Conservation (phyloP, 53 echinoderm and acorn worm species). For the Hippasteria phrygiana region DNA sequence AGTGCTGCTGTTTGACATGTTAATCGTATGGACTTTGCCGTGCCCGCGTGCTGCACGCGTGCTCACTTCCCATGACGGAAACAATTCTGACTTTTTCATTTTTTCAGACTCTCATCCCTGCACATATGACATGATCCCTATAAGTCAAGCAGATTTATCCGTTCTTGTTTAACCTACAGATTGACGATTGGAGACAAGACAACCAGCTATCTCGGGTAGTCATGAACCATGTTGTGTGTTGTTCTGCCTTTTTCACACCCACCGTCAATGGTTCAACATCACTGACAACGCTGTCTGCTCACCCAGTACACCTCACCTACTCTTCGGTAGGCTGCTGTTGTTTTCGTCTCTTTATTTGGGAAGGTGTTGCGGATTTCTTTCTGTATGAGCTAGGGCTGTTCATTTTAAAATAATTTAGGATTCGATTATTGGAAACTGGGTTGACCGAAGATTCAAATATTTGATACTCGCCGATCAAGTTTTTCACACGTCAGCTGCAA, state of each 20-base stretch:
- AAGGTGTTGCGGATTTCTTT: too few relatives aligned
- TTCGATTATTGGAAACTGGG: too few relatives aligned
- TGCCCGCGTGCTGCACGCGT: too few relatives aligned
- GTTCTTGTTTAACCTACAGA: constrained; percentile 6
- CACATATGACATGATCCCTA: too few relatives aligned
- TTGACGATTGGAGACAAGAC: constrained; percentile 41
- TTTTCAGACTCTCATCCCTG: too few relatives aligned
- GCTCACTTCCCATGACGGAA: too few relatives aligned
- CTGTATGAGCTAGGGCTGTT: too few relatives aligned
- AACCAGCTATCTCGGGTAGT: constrained; percentile 35
- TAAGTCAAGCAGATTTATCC: background rate
- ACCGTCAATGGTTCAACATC: background rate
- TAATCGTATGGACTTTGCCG: too few relatives aligned
- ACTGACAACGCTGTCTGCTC: constrained; percentile 47
- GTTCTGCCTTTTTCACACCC: constrained; percentile 29
- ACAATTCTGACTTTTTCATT: too few relatives aligned
- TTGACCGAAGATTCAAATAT: background rate
- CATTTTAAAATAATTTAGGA: too few relatives aligned
- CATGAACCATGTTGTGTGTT: constrained; percentile 47
- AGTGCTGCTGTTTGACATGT: too few relatives aligned
- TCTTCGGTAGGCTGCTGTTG: constrained; percentile 6
- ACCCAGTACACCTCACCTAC: constrained; percentile 15
- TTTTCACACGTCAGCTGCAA: too few relatives aligned
- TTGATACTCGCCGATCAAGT: background rate
- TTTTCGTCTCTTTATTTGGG: background rate